Conservation (phyloP, 2,113 vertebrate species). For the Pithys albifrons region DNA sequence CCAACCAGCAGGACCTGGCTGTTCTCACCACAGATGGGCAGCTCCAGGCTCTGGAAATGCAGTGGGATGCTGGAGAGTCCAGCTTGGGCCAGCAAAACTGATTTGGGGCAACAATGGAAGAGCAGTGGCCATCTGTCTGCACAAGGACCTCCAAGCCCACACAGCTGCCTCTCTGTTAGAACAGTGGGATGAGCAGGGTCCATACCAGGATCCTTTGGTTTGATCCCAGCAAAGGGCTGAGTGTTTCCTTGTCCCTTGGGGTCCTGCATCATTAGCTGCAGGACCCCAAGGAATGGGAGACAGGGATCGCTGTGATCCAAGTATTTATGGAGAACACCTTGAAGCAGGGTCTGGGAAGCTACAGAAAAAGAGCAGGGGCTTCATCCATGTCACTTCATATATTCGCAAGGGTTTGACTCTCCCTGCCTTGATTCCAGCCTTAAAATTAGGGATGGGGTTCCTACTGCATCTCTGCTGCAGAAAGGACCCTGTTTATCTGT, state of each 20-base stretch:
- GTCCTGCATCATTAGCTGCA: fast-evolving
- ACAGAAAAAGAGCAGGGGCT: background rate
- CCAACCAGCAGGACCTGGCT: background rate
- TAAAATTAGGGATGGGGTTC: background rate
- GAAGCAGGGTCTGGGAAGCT: background rate
- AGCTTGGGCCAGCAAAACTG: background rate
- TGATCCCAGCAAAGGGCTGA: background rate
- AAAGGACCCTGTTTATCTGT: background rate
- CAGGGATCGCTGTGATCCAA: background rate
- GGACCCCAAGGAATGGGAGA: no score
- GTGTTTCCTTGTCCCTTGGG: background rate
- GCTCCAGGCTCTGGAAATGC: background rate
- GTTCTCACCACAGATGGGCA: background rate
- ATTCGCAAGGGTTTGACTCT: background rate
- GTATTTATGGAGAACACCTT: background rate
- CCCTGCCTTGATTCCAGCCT: background rate
- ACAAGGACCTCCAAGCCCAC: background rate
- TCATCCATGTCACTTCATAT: background rate
- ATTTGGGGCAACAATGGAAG: background rate
- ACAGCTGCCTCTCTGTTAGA: background rate
- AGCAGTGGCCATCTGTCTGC: background rate
- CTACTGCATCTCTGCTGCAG: background rate
- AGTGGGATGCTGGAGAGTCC: background rate
- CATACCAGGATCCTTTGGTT: background rate
- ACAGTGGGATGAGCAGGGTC: background rate